phyloP scores from a whole-genome alignment of 2,797 vertebrate genomes.

The Rousettus madagascariensis region DNA sequence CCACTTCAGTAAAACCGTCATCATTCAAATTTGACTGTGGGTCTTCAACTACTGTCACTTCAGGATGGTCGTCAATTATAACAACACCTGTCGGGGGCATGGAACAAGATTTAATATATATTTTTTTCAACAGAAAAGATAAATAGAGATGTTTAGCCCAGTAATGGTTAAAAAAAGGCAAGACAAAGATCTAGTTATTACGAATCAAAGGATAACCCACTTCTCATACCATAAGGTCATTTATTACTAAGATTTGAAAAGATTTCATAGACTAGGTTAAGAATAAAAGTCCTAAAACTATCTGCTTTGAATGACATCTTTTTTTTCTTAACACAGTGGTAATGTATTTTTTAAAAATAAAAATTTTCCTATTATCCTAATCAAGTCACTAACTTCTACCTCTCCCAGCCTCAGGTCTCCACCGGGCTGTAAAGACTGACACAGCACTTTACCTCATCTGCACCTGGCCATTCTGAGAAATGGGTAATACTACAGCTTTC shows the following conservation, averaged over 20 bases:
- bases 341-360: background rate
- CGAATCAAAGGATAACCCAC: background rate
- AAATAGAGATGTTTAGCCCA: background rate
- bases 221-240: background rate
- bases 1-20: slow-evolving; percentile 98
- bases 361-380: background rate
- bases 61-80: slow-evolving; percentile 99
- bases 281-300: background rate
- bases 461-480: background rate
- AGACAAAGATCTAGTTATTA: slow-evolving; percentile 14
- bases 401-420: background rate
- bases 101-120: slow-evolving; percentile 23
- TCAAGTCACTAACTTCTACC: background rate
- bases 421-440: background rate
- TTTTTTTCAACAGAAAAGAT: background rate
- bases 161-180: background rate
- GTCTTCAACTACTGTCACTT: slow-evolving; percentile 98
- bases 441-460: background rate
- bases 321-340: background rate
- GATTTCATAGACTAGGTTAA: background rate
- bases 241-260: background rate
- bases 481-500: background rate
- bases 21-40: slow-evolving; percentile 94
- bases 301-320: background rate
- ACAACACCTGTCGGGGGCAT: slow-evolving; percentile 92